Percentiles rank a stretch among this genome's conserved stretches.
Evolutionary conservation across 1,140 invertebrate genomes (phyloP).

Genomic region (Drosophila biarmipes): DNA sequence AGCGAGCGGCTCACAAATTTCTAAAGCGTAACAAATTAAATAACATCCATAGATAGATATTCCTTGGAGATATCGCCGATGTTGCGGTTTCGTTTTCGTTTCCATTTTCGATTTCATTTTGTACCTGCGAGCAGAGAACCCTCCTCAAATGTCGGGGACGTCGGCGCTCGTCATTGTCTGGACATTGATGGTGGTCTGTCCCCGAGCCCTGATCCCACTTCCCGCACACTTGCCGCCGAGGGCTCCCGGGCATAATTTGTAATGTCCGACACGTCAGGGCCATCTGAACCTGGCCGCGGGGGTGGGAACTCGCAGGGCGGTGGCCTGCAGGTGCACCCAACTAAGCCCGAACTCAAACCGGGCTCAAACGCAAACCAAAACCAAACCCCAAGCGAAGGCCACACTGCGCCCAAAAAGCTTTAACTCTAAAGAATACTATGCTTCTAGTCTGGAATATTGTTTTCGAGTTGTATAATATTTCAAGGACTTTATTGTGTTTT

Average conservation of each 20-base stretch:
- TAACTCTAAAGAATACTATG: background rate
- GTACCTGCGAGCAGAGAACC: constrained; percentile 58
- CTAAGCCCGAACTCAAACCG: constrained; percentile 7
- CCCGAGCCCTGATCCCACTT: background rate
- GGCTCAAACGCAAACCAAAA: constrained; percentile 3
- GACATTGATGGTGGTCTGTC: constrained; percentile 75
- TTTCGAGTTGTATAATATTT: background rate
- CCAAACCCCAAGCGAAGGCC: constrained; percentile 4
- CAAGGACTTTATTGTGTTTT: too few relatives aligned
- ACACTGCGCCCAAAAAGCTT: constrained; percentile 11
- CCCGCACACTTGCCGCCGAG: constrained; percentile 25
- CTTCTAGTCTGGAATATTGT: background rate
- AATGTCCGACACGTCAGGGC: constrained; percentile 76
- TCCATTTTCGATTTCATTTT: constrained; percentile 70
- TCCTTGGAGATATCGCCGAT: constrained; percentile 41
- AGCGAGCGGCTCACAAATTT: constrained; percentile 45
- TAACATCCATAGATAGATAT: constrained; percentile 57
- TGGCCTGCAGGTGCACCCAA: constrained; percentile 56
- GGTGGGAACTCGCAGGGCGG: constrained; percentile 1
- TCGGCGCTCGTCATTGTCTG: constrained; percentile 73
- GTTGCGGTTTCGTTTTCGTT: constrained; percentile 69
- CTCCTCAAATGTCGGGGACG: constrained; percentile 69
- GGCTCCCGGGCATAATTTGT: constrained; percentile 78
- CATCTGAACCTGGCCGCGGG: background rate
- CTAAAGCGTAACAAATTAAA: constrained; percentile 74